Base-by-base conservation (phyloP, 2,797 vertebrate species). In the Danionella dracula region DNA sequence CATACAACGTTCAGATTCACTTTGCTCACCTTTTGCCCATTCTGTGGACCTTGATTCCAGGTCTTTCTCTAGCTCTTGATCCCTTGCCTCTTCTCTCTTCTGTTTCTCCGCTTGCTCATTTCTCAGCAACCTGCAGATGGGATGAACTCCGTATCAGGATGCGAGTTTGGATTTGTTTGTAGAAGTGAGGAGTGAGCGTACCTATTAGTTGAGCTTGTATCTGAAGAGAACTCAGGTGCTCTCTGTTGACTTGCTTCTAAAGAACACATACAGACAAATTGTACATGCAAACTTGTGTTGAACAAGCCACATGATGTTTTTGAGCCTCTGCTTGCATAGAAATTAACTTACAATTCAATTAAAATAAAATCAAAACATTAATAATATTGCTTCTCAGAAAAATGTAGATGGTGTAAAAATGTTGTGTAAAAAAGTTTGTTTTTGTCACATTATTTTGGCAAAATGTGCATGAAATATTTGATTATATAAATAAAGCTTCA, bases 241-340 rank as follows among this genome's bases (percentile, higher is more conserved):
- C 83, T 92, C 83, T 96, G 95, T 77, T 98, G 95, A 78, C 88
- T 93, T 68, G 96, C 94, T 82, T 91, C 92, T 95, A 80, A 13
- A 74, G 71, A 10, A 77, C 35, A 79, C 9, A 58, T 12, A 20
- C 8, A 49, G 4, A 8, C 15, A 13, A 10, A 21, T 13, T 2
- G 2, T 6, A 0, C 15, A 11, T 27, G 23, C 23, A 27, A 3
- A 3, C 6, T 3, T 27, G 23, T 27, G 23, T 27, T 27, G 6
- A 27, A 27, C 3, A 27, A 27, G n/a, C n/a, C n/a, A n/a, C n/a
- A 27, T 27, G 3, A 27, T 27, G 6, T 27, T 27, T 27, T 27
- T 27, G n/a, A n/a, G n/a, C n/a, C n/a, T n/a, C n/a, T n/a, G n/a
- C n/a, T n/a, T n/a, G n/a, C n/a, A n/a, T n/a, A n/a, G n/a, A n/a